A percentile compares a stretch with the other conserved stretches of the same genome.
These are phyloP conservation scores for Mamestra configurata DNA, from an alignment of 1,140 invertebrate species.

Conservation along the genomic window DNA sequence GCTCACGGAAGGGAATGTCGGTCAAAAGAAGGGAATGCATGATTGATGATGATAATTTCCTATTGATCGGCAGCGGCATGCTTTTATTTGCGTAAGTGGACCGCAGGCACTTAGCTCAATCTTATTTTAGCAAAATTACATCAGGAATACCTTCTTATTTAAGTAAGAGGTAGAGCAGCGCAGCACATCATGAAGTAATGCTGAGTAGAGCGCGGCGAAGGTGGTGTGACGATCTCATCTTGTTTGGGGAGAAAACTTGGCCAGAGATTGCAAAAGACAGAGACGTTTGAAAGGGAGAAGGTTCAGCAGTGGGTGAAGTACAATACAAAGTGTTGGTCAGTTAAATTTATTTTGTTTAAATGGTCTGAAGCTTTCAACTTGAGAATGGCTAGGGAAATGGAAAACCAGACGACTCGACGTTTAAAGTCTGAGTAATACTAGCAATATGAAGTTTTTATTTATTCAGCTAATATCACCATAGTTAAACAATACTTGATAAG, in stretches of 20 bases:
- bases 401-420: neutral
- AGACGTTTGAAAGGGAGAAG: no score
- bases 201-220: no score
- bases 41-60: conserved; percentile 72
- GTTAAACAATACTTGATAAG: conserved; percentile 44
- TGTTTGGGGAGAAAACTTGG: no score
- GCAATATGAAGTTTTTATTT: neutral
- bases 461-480: conserved; percentile 18
- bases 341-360: no score
- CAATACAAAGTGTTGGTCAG: no score
- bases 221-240: no score
- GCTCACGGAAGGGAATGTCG: conserved; percentile 46
- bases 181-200: no score
- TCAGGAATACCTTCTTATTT: neutral
- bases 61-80: conserved; percentile 58
- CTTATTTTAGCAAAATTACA: conserved; percentile 1
- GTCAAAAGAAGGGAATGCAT: conserved; percentile 60
- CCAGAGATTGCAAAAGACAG: no score
- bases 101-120: neutral
- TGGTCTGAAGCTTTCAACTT: no score
- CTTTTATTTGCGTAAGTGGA: conserved; percentile 58
- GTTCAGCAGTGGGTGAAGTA: no score
- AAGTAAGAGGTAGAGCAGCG: neutral
- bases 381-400: no score
- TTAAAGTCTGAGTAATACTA: neutral